These are phyloP conservation scores for Picus viridis DNA, from an alignment of 2,797 vertebrate genomes.

Conservation along the genomic window DNA sequence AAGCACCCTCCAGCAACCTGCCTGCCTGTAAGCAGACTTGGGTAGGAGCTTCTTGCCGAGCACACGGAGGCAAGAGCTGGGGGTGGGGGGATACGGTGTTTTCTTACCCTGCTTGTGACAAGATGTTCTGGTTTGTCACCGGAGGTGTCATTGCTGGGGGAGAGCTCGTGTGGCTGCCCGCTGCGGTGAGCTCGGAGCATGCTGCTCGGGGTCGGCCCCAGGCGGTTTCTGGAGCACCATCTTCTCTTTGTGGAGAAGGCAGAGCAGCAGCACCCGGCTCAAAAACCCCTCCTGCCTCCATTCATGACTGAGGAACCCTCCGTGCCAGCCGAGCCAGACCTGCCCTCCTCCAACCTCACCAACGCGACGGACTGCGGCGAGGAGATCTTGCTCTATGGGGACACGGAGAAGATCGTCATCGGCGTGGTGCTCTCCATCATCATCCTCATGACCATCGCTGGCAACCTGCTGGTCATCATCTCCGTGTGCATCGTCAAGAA, in stretches of 20 bases:
- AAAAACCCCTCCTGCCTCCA: conserved; percentile 32
- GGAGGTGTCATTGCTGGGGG: conserved; percentile 34
- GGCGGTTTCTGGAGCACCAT: conserved; percentile 41
- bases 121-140: conserved; percentile 14
- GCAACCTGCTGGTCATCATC: conserved; percentile 78
- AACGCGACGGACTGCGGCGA: conserved; percentile 74
- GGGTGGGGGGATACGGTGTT: background rate
- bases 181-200: conserved; percentile 49
- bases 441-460: conserved; percentile 75
- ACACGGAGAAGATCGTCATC: conserved; percentile 77
- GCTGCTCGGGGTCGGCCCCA: conserved; percentile 56
- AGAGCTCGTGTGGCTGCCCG: background rate
- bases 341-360: conserved; percentile 61
- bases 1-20: background rate
- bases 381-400: conserved; percentile 77
- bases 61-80: background rate
- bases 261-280: conserved; percentile 28
- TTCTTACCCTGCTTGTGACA: background rate
- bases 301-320: conserved; percentile 74
- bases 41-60: background rate
- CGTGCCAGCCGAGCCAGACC: conserved; percentile 41
- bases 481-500: conserved; percentile 80
- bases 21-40: background rate
- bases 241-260: conserved; percentile 51
- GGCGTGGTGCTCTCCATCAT: conserved; percentile 77